Conservation (phyloP, 2,888 invertebrate genomes). For the Eurytoma californica region DNA sequence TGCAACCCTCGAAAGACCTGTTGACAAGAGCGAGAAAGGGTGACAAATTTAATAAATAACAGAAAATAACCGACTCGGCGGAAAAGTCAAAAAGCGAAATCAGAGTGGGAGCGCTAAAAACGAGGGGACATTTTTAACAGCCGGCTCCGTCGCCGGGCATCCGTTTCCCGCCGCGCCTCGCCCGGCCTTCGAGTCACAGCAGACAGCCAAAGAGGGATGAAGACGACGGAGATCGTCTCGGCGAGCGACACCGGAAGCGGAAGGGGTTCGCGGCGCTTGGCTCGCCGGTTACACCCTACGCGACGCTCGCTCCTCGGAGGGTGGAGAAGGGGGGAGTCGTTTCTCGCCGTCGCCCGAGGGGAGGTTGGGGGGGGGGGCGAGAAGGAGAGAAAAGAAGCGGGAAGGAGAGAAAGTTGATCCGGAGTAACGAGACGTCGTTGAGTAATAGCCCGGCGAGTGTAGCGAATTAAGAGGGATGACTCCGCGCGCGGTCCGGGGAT, state of each 20-base stretch:
- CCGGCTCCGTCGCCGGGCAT: too few species aligned
- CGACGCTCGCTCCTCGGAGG: too few species aligned
- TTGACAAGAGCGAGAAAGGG: too few species aligned
- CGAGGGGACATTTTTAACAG: constrained; percentile 5
- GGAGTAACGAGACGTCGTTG: constrained; percentile 28
- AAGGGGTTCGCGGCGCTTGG: not conserved
- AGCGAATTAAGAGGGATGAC: constrained; percentile 33
- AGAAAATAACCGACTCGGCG: too few species aligned
- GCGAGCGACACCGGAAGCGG: constrained; percentile 11
- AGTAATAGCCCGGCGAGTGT: constrained; percentile 31
- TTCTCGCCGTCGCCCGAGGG: not conserved
- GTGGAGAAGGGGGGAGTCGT: not conserved
- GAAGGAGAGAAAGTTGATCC: constrained; percentile 30
- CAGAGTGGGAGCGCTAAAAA: too few species aligned
- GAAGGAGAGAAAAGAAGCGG: not conserved
- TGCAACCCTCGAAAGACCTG: too few species aligned
- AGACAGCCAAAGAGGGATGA: not conserved
- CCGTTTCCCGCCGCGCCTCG: too few species aligned
- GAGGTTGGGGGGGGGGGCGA: not conserved
- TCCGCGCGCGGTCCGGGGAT: not conserved
- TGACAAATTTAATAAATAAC: too few species aligned
- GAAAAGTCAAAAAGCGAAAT: too few species aligned
- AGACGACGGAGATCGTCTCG: constrained; percentile 20
- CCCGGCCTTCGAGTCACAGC: not conserved
- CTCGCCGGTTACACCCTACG: too few species aligned